Base-by-base conservation (phyloP, 1,140 invertebrate genomes). In the Globodera ellingtonae region DNA sequence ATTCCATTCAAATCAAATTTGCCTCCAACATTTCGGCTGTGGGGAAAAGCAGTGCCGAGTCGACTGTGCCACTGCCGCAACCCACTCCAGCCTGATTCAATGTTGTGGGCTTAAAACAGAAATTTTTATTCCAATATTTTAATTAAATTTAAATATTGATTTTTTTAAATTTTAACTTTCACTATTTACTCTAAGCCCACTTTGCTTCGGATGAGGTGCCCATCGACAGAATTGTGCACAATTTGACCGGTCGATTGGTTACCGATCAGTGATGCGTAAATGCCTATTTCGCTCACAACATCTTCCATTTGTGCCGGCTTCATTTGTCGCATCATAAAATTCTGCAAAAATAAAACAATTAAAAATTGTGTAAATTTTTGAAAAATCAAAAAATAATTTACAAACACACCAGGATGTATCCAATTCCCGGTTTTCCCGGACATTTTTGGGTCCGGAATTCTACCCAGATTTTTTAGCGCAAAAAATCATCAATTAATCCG, bases 1-100 rank as follows among this genome's bases (percentile, higher is more conserved):
- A n/a, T n/a, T n/a, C n/a, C n/a, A n/a, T n/a, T n/a, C n/a, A n/a
- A n/a, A 69, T 44, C n/a, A 15, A n/a, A 24, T 69, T 69, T 67
- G 50, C 35, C 47, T 76, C 66, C 66, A 56, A 47, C n/a, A 76
- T 56, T 56, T 56, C 24, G 3, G n/a, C 35, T 24, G 44, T 47
- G 4, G 75, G 75, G 47, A 76, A 76, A 24, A 76, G 75, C 10
- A 76, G n/a, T n/a, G 46, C n/a, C 8, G 75, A 76, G 75, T 76
- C 75, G 21, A 76, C 24, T 13, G 56, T 9, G 1, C 75, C 75
- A 76, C 59, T 21, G 59, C 75, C 75, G 10, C 59, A 21, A 9
- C 59, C 6, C n/a, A 76, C 35, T 44, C 75, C 75, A 2, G 59
- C 75, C 18, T 76, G 75, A 8, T 76, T 76, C 47, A 59, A 66